Conservation (phyloP, 2,797 vertebrate genomes). For the Falco biarmicus region DNA sequence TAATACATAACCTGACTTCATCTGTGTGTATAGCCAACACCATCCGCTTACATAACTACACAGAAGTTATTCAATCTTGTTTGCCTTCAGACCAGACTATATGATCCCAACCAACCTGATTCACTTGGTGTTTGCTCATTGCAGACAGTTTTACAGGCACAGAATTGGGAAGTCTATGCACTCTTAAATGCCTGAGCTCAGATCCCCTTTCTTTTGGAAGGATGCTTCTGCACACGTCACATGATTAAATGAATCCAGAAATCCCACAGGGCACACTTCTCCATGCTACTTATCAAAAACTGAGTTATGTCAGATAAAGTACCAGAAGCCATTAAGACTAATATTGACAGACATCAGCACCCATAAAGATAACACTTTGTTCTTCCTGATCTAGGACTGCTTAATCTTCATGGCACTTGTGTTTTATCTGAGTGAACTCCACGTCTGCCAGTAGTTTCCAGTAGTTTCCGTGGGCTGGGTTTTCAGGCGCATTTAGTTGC, state of each 20-base stretch:
- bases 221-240: rapidly evolving
- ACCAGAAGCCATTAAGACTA: neutral
- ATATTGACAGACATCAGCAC: neutral
- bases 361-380: neutral
- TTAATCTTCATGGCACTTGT: neutral
- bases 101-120: neutral
- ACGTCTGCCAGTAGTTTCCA: neutral
- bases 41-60: rapidly evolving
- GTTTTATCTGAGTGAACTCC: neutral
- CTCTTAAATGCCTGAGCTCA: rapidly evolving
- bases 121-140: neutral
- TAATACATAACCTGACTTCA: slow-evolving; percentile 38
- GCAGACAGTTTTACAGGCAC: neutral
- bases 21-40: neutral
- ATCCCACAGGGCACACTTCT: neutral
- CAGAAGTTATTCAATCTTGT: neutral
- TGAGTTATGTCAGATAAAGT: neutral
- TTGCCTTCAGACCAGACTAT: neutral
- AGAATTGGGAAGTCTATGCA: neutral
- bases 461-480: neutral
- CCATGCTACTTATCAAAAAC: neutral
- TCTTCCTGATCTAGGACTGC: neutral
- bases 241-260: neutral
- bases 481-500: neutral
- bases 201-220: neutral